phyloP scores from a whole-genome alignment of 1,140 invertebrate genomes.

The Harlomillsia oculata region DNA sequence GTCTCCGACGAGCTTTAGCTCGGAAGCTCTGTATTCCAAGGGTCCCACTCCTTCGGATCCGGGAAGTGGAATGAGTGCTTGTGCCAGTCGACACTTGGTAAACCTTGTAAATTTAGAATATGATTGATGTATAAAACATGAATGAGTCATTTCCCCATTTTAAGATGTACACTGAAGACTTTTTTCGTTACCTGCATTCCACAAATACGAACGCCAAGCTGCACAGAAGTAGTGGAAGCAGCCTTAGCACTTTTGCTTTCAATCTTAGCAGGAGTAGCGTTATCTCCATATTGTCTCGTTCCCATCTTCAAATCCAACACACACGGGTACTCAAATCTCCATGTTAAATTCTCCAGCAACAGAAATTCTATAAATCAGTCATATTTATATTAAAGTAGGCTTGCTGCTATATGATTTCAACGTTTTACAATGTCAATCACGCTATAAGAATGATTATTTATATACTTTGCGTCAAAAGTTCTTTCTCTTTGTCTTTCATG shows the following conservation, averaged over 20 bases:
- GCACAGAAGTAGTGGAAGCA: slow-evolving; percentile 47
- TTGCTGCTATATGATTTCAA: no score
- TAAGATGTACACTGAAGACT: no score
- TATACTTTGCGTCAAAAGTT: slow-evolving; percentile 24
- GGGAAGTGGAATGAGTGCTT: not conserved
- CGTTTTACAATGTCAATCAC: no score
- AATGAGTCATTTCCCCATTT: no score
- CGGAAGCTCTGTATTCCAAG: not conserved
- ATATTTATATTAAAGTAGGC: no score
- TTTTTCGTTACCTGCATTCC: slow-evolving; percentile 59
- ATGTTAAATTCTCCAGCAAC: slow-evolving; percentile 53
- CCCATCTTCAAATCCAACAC: slow-evolving; percentile 59
- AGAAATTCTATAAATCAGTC: slow-evolving; percentile 46
- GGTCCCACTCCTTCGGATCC: not conserved
- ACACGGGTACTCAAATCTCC: slow-evolving; percentile 44
- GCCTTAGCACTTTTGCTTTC: slow-evolving; percentile 50
- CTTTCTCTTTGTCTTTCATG: slow-evolving; percentile 25
- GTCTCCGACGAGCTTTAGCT: no score
- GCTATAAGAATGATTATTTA: no score
- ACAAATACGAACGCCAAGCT: slow-evolving; percentile 50
- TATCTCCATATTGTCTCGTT: slow-evolving; percentile 52
- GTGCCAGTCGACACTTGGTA: slow-evolving; percentile 25
- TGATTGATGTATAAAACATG: no score
- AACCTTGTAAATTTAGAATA: no score
- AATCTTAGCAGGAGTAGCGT: slow-evolving; percentile 48